Evolutionary conservation across 2,888 invertebrate genomes (phyloP), one percentile per base, ranked within the genome.

Genomic region (Pyrocoelia pectoralis): DNA sequence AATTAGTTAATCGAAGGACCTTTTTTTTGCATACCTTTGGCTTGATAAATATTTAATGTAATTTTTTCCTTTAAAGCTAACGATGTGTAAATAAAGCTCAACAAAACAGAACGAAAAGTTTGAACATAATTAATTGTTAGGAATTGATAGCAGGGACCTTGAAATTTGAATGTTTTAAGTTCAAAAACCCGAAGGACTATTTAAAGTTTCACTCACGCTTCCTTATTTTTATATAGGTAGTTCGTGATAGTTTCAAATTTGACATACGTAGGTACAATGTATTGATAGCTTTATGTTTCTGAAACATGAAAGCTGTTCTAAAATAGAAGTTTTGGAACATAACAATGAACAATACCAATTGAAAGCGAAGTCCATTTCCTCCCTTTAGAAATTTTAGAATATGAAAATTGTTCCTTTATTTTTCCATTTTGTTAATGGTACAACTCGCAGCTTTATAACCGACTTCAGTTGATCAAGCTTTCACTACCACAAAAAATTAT

Each of bases 131-230:
- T 56, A 56, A 56, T 56, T 56, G 48, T 24, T 33, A 56, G 48
- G 51, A 58, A 52, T 50, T 52, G 58, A 52, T 52, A 46, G 41
- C 43, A 18, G 15, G 58, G 51, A 58, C 58, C 58, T 58, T 58
- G 58, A 50, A 38, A 38, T 56, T 50, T 41, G 28, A 52, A 51
- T 38, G 50, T 14, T 12, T 52, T 40, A 41, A 24, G 58, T 56
- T 58, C 58, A 58, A 58, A 58, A 58, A 58, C 58, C 58, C n/a
- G 51, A 51, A 58, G 58, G 41, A 24, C 28, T 50, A 10, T 10
- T 46, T 1, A 24, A 50, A 29, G 50, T 50, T 50, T 50, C 28
- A 46, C 46, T 17, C 15, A 24, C 24, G 46, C 17, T 46, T 46
- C 46, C 46, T 46, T 46, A 46, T 46, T n/a, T n/a, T n/a, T n/a